These are phyloP conservation scores for Amblyjoppa proteus DNA, from an alignment of 2,888 invertebrate species.

Conservation along the genomic window DNA sequence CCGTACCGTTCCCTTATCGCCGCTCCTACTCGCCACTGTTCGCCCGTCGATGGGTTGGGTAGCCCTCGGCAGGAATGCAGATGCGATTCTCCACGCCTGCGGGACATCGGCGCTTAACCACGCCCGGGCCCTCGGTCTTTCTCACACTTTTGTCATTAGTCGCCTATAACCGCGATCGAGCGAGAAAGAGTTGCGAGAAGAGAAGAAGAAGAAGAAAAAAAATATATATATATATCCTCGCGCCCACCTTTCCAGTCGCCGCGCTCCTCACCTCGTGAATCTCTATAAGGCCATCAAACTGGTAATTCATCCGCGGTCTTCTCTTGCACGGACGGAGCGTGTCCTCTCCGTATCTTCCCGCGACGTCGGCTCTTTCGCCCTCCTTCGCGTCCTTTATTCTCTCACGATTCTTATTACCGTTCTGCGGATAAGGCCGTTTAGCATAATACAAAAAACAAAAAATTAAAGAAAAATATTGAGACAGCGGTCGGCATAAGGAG, in stretches of 20 bases:
- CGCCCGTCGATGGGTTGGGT: conserved; percentile 18
- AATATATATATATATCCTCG: conserved; percentile 44
- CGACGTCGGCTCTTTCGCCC: conserved; percentile 30
- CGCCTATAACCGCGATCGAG: conserved; percentile 42
- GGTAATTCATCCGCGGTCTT: conserved; percentile 78
- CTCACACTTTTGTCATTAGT: conserved; percentile 58
- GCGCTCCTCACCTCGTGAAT: conserved; percentile 77
- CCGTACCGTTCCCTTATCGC: conserved; percentile 52
- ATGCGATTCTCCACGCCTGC: conserved; percentile 55
- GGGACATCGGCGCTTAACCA: conserved; percentile 27
- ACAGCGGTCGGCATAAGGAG: background rate
- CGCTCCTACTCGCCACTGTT: conserved; percentile 23
- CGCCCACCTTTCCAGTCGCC: conserved; percentile 65
- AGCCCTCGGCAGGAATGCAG: conserved; percentile 61
- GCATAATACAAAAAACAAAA: conserved; percentile 30
- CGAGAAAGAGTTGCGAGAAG: conserved; percentile 20
- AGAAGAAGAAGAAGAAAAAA: background rate
- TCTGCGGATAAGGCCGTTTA: conserved; percentile 36
- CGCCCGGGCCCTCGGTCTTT: conserved; percentile 7
- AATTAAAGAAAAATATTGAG: background rate
- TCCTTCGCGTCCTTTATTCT: conserved; percentile 30
- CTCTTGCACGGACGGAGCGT: conserved; percentile 27
- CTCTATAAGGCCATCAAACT: conserved; percentile 83
- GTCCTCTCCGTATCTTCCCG: conserved; percentile 7
- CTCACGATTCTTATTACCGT: conserved; percentile 35